phyloP scores from a whole-genome alignment of 1,140 invertebrate genomes.

The Eciton burchellii region DNA sequence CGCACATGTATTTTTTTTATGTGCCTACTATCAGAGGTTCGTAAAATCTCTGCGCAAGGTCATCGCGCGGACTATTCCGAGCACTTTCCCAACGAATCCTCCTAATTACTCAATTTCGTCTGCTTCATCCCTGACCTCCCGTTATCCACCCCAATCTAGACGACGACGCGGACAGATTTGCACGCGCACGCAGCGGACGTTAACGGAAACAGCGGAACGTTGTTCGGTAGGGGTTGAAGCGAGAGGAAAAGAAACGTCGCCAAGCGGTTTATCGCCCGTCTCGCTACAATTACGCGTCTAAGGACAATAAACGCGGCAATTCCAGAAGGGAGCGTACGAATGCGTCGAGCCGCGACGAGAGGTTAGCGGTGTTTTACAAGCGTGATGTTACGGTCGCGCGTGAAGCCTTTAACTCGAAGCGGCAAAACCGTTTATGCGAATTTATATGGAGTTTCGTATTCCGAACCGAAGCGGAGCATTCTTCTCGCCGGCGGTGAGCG shows the following conservation, averaged over 20 bases:
- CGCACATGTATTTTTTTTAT: too few species aligned
- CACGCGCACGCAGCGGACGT: background rate
- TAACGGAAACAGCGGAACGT: background rate
- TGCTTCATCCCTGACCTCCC: background rate
- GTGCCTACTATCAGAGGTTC: too few species aligned
- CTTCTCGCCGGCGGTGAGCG: too few species aligned
- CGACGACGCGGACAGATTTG: background rate
- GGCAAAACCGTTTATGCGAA: slow-evolving; percentile 81
- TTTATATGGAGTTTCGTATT: slow-evolving; percentile 78
- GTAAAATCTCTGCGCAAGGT: background rate
- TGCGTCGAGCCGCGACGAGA: slow-evolving; percentile 6
- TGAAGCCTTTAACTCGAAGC: slow-evolving; percentile 73
- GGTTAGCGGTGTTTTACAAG: slow-evolving; percentile 67
- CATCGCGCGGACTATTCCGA: background rate
- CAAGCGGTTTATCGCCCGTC: slow-evolving; percentile 35
- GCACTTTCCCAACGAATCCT: background rate
- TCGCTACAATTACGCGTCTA: slow-evolving; percentile 49
- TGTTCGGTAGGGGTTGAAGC: background rate
- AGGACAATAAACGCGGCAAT: slow-evolving; percentile 54
- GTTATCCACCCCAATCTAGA: background rate
- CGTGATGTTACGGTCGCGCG: slow-evolving; percentile 71
- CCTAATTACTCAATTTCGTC: background rate
- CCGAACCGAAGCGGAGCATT: too few species aligned
- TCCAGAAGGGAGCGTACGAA: background rate
- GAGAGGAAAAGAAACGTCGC: slow-evolving; percentile 30